A percentile compares a stretch with the other conserved stretches of the same genome.
phyloP scores from a whole-genome alignment of 1,140 invertebrate species.

The Drosophila subpulchrella region DNA sequence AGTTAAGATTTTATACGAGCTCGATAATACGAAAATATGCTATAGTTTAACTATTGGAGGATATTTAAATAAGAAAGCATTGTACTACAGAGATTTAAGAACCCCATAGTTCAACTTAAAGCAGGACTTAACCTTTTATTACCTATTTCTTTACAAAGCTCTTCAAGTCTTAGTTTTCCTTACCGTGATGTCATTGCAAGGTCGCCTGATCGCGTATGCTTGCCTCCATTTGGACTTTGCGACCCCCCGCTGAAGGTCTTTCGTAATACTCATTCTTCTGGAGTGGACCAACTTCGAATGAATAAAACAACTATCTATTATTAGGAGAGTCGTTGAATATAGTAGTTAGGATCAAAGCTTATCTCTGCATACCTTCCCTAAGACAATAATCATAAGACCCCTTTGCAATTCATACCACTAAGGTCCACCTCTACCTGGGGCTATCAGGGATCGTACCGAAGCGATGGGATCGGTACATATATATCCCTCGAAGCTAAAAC shows the following conservation, averaged over 20 bases:
- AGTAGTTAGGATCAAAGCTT: no score
- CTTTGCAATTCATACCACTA: neutral
- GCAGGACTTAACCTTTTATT: no score
- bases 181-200: constrained; percentile 11
- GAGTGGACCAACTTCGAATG: neutral
- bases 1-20: no score
- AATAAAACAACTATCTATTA: neutral
- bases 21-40: no score
- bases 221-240: constrained; percentile 19
- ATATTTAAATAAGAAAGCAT: no score
- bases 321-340: no score
- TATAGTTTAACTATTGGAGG: no score
- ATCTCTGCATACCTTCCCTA: no score
- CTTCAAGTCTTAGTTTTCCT: neutral
- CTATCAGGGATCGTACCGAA: constrained; percentile 12
- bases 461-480: constrained; percentile 2
- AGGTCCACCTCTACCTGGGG: neutral
- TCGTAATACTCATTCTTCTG: neutral
- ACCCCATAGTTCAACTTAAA: no score
- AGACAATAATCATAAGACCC: no score
- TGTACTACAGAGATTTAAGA: no score
- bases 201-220: neutral
- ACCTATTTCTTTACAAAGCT: no score
- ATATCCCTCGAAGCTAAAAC: constrained; percentile 11
- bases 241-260: constrained; percentile 20